Base-by-base conservation (phyloP, 2,888 invertebrate species). In the Cephonodes hylas region DNA sequence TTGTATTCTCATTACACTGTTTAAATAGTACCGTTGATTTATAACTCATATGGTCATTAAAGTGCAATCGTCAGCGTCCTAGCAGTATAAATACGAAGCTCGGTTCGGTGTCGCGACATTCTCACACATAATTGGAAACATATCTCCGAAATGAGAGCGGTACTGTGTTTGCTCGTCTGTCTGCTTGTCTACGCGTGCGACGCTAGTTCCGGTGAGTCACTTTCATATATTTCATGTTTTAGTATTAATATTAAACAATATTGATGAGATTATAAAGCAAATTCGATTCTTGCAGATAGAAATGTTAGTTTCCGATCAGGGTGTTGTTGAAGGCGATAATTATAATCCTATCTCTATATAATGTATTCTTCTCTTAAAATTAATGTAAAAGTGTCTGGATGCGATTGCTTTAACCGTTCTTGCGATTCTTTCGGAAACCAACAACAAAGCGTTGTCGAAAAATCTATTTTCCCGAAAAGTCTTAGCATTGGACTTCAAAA, bases 91-190 rank as follows among this genome's bases (percentile, higher is more conserved):
- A 53, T 53, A 27, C 53, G 4, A 8, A 1, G 53, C 8, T 8
- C 53, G 27, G 3, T 53, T 15, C 53, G 10, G 27, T 31, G 53
- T 31, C 20, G 53, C 53, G 31, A 31, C 31, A 53, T 53, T 53
- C 27, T 31, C 6, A 27, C 10, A 27, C 15, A 57, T 4, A 53
- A 31, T 58, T 48, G 53, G 23, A 58, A 42, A 46, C 20, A 46
- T 64, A 1, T 38, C 38, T 38, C n/a, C 13, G 63, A 60, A 34
- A 71, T 71, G 71, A 59, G 62, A 58, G 63, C 64, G 62, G 31
- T 70, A n/a, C 38, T 71, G 58, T 53, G 63, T 58, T 23, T 67
- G 44, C 67, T 62, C 66, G 63, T 63, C 53, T 63, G 68, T 64
- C 62, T 68, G 25, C 64, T 62, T 58, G 56, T 44, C 2, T 57